phyloP scores from a whole-genome alignment of 2,888 invertebrate genomes.

The Periphyllus acericola region DNA sequence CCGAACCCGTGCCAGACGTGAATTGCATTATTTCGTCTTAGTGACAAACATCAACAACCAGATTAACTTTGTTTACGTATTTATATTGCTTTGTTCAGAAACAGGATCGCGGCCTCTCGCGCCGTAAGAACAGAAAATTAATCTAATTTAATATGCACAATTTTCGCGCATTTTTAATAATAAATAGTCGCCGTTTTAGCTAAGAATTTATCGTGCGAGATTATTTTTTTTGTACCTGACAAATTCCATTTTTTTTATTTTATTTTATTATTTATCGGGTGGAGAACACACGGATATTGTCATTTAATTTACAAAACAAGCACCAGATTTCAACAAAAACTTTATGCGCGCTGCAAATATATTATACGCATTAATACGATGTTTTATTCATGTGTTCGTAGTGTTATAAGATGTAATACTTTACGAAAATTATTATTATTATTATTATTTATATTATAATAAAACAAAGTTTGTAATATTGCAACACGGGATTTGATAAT shows the following conservation, averaged over 20 bases:
- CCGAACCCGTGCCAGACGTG: background rate
- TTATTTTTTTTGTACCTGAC: too few relatives aligned
- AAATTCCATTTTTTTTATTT: too few relatives aligned
- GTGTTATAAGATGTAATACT: too few relatives aligned
- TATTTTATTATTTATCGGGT: background rate
- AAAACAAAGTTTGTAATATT: background rate
- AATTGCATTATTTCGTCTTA: conserved; percentile 34
- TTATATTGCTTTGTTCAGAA: conserved; percentile 20
- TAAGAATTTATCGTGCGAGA: too few relatives aligned
- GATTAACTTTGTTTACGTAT: conserved; percentile 20
- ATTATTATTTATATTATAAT: too few relatives aligned
- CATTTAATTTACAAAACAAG: background rate
- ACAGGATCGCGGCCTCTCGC: background rate
- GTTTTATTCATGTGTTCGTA: too few relatives aligned
- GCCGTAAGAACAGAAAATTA: background rate
- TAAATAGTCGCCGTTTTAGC: background rate
- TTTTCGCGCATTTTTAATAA: background rate
- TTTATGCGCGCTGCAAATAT: background rate
- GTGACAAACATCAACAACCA: conserved; percentile 17
- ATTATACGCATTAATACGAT: background rate
- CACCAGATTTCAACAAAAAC: background rate
- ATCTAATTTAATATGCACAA: background rate
- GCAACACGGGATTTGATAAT: background rate
- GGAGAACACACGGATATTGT: too few relatives aligned
- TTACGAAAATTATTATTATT: too few relatives aligned